Evolutionary conservation across 1,140 invertebrate species (phyloP).

Genomic region (Yoshiicerus persimilis): DNA sequence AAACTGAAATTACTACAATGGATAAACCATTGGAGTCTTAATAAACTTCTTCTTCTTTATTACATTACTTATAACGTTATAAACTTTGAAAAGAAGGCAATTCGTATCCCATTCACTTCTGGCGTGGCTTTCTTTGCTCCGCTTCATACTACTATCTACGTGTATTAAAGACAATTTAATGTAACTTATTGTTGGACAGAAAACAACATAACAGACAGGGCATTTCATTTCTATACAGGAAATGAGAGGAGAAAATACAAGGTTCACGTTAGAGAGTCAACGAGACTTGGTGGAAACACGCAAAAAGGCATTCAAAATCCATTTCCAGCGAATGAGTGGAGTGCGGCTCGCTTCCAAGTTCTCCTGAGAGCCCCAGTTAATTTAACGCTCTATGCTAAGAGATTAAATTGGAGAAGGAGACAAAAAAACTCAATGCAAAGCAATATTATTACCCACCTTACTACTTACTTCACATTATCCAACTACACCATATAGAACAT

Average conservation of each 20-base stretch:
- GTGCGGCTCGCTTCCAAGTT: slow-evolving; percentile 28
- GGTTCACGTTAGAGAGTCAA: not conserved
- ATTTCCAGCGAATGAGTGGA: slow-evolving; percentile 38
- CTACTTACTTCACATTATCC: not conserved
- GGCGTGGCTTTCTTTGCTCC: not conserved
- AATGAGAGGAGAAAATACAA: slow-evolving; percentile 18
- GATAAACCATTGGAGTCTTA: not conserved
- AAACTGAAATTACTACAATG: not conserved
- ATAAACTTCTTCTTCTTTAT: not conserved
- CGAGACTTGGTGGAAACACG: slow-evolving; percentile 32
- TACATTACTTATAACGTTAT: not conserved
- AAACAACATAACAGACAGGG: not conserved
- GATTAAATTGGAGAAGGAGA: slow-evolving; percentile 41
- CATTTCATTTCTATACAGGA: not conserved
- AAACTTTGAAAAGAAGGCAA: not conserved
- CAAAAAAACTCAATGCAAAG: not conserved
- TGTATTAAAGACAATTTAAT: not conserved
- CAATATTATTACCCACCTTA: not conserved
- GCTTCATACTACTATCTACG: not conserved
- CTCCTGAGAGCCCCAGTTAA: slow-evolving; percentile 44
- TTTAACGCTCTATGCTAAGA: slow-evolving; percentile 48
- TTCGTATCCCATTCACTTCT: not conserved
- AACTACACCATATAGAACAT: not conserved
- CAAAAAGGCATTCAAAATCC: slow-evolving; percentile 44
- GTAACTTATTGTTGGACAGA: not conserved